These are phyloP conservation scores for Emberiza fucata DNA, from an alignment of 2,113 vertebrate genomes.

Conservation along the genomic window DNA sequence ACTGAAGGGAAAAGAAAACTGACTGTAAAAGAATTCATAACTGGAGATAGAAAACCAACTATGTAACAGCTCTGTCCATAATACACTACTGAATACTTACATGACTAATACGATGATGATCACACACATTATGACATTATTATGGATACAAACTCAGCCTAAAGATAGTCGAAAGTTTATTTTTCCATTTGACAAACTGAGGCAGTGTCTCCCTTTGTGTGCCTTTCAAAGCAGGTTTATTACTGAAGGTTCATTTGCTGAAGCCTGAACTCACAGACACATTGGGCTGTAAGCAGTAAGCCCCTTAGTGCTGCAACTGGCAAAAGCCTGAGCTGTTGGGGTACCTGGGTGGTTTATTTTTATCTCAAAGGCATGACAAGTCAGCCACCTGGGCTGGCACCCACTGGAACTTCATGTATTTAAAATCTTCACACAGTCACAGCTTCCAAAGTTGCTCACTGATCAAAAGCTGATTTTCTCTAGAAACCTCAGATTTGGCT, in stretches of 20 bases:
- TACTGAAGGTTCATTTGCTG: not conserved
- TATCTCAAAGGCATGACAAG: not conserved
- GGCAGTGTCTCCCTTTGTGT: not conserved
- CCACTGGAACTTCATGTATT: not conserved
- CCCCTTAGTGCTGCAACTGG: not conserved
- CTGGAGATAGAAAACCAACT: not conserved
- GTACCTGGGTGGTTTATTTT: not conserved
- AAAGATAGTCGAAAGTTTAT: not conserved
- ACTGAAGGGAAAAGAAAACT: slow-evolving; percentile 68
- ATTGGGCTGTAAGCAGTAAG: not conserved
- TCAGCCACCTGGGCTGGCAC: not conserved
- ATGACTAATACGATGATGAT: not conserved
- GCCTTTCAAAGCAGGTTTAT: not conserved
- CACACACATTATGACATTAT: not conserved
- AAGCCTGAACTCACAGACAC: not conserved
- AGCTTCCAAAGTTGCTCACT: not conserved
- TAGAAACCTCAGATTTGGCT: not conserved
- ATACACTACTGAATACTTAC: not conserved
- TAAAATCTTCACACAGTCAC: not conserved
- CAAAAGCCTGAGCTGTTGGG: not conserved
- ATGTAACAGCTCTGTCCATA: not conserved
- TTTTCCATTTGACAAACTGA: not conserved
- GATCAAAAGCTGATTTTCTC: fast-evolving
- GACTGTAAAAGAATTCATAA: not conserved
- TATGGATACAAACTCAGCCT: not conserved